A percentile compares a stretch with the other conserved stretches of the same genome.
phyloP scores from a whole-genome alignment of 2,888 invertebrate species.

The Caenorhabditis japonica region DNA sequence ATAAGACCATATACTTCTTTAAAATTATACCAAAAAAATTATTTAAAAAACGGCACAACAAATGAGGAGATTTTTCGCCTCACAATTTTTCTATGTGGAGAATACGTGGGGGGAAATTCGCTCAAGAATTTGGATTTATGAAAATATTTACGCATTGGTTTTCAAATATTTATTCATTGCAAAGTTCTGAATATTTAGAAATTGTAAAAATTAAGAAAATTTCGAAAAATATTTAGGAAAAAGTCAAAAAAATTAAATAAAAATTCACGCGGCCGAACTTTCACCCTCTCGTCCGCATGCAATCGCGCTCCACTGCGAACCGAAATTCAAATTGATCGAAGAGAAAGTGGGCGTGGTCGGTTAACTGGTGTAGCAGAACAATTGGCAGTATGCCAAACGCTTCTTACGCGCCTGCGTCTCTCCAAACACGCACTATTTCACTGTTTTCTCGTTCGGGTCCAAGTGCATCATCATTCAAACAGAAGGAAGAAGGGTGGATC shows the following conservation, averaged over 20 bases:
- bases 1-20: no score
- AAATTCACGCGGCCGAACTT: neutral
- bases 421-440: neutral
- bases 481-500: slow-evolving; percentile 11
- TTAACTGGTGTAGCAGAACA: slow-evolving; percentile 17
- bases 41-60: no score
- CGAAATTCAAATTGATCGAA: slow-evolving; percentile 29
- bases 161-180: no score
- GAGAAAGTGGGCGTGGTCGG: slow-evolving; percentile 6
- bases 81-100: no score
- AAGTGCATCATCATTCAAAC: slow-evolving; percentile 47
- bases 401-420: slow-evolving; percentile 14
- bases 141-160: no score
- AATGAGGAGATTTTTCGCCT: no score
- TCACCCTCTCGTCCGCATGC: neutral
- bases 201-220: neutral
- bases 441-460: slow-evolving; percentile 32
- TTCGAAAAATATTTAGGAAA: neutral
- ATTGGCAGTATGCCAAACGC: slow-evolving; percentile 41
- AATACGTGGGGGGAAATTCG: no score
- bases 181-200: neutral
- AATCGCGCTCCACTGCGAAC: slow-evolving; percentile 30
- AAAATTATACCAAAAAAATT: no score
- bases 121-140: no score
- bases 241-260: neutral